Percentiles rank a stretch among this genome's conserved stretches.
phyloP scores from a whole-genome alignment of 2,797 vertebrate genomes.

The Alosa sapidissima region DNA sequence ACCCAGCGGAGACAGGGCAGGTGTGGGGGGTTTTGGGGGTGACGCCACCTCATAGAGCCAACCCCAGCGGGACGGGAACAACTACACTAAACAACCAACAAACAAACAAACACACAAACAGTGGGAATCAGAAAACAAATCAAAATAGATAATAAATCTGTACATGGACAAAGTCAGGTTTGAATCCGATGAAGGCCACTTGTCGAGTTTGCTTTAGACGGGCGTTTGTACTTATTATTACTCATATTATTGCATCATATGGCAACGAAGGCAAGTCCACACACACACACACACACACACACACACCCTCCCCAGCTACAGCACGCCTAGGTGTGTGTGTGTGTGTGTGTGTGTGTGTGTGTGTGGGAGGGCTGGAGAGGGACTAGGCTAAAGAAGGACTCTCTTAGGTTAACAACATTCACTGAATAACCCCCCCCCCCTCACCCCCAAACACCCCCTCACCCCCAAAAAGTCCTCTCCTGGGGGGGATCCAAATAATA shows the following conservation, averaged over 20 bases:
- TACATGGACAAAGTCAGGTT: slow-evolving; percentile 57
- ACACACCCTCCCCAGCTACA: not conserved
- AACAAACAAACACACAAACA: slow-evolving; percentile 71
- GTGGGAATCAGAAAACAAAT: slow-evolving; percentile 64
- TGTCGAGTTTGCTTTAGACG: slow-evolving; percentile 55
- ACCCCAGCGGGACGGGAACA: too few relatives aligned
- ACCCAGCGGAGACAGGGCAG: too few relatives aligned
- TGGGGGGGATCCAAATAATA: not conserved
- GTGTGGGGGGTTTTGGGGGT: slow-evolving; percentile 64
- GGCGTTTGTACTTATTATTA: slow-evolving; percentile 60
- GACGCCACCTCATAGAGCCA: too few relatives aligned
- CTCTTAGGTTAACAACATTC: slow-evolving; percentile 21
- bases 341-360: slow-evolving; percentile 1
- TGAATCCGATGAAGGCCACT: slow-evolving; percentile 73
- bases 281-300: not conserved
- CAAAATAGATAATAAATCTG: slow-evolving; percentile 35
- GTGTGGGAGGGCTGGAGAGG: not conserved
- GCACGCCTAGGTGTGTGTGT: not conserved
- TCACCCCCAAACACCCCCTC: not conserved
- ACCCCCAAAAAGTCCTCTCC: not conserved
- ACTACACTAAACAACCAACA: slow-evolving; percentile 76
- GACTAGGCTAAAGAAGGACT: not conserved
- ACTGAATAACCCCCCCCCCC: not conserved
- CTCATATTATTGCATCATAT: slow-evolving; percentile 65
- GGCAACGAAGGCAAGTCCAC: slow-evolving; percentile 40